phyloP scores from a whole-genome alignment of 2,113 vertebrate species.

The Serinus canaria region DNA sequence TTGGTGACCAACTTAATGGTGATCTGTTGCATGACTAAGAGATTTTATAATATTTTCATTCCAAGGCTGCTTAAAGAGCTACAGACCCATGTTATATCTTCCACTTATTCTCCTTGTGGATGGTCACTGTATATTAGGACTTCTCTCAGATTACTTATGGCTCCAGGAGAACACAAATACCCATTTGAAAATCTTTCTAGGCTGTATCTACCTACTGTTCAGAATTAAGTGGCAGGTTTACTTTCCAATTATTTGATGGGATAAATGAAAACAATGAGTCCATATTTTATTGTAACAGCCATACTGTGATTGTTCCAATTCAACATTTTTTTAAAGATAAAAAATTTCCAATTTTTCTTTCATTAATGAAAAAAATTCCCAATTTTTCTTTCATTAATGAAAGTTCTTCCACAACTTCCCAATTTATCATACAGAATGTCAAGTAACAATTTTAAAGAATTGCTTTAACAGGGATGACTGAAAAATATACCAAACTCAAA shows the following conservation, averaged over 20 bases:
- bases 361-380: neutral
- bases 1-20: neutral
- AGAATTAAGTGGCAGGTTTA: neutral
- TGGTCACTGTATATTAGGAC: neutral
- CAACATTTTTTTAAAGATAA: neutral
- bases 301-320: neutral
- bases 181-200: neutral
- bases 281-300: neutral
- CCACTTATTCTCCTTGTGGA: neutral
- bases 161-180: fast-evolving
- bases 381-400: neutral
- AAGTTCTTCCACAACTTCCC: neutral
- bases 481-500: neutral
- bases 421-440: neutral
- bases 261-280: neutral
- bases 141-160: neutral
- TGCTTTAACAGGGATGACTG: neutral
- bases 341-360: neutral
- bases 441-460: neutral
- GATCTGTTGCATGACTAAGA: neutral
- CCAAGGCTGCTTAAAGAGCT: neutral
- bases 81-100: neutral
- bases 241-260: neutral
- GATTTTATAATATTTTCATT: neutral
- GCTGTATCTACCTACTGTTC: neutral